Evolutionary conservation across 2,113 vertebrate genomes (phyloP).

Genomic region (Tenrec ecaudatus): DNA sequence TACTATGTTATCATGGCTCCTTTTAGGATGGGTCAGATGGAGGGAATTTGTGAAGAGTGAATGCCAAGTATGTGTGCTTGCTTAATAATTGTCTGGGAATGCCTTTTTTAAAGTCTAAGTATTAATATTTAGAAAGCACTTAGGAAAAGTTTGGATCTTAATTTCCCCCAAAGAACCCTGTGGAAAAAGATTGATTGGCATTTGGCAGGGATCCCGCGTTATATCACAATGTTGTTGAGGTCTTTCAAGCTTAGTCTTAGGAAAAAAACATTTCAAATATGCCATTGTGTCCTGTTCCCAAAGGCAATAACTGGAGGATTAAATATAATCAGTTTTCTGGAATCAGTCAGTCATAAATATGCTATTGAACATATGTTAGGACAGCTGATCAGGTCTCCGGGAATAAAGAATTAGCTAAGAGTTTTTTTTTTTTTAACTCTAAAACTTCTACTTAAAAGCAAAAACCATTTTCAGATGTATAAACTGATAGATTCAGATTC

Average conservation of each 20-base stretch:
- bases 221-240: conserved; percentile 51
- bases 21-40: no score
- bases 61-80: conserved; percentile 33
- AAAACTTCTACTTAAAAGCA: conserved; percentile 30
- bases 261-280: conserved; percentile 43
- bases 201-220: conserved; percentile 55
- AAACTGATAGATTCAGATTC: conserved; percentile 25
- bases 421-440: neutral
- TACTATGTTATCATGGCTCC: no score
- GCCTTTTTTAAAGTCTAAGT: neutral
- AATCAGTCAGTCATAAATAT: conserved; percentile 63
- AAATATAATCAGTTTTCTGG: conserved; percentile 68
- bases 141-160: conserved; percentile 47
- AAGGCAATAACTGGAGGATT: conserved; percentile 66
- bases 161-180: conserved; percentile 33
- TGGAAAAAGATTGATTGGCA: conserved; percentile 69
- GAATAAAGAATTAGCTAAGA: conserved; percentile 58
- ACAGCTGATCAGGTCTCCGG: conserved; percentile 55
- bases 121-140: conserved; percentile 66
- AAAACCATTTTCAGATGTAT: conserved; percentile 6
- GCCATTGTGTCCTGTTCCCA: conserved; percentile 57
- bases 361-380: conserved; percentile 49
- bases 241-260: conserved; percentile 50
- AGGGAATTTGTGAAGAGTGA: neutral
- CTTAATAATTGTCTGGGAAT: conserved; percentile 10